These are phyloP conservation scores for Harpalus rufipes DNA, from an alignment of 2,888 invertebrate genomes.

Conservation along the genomic window DNA sequence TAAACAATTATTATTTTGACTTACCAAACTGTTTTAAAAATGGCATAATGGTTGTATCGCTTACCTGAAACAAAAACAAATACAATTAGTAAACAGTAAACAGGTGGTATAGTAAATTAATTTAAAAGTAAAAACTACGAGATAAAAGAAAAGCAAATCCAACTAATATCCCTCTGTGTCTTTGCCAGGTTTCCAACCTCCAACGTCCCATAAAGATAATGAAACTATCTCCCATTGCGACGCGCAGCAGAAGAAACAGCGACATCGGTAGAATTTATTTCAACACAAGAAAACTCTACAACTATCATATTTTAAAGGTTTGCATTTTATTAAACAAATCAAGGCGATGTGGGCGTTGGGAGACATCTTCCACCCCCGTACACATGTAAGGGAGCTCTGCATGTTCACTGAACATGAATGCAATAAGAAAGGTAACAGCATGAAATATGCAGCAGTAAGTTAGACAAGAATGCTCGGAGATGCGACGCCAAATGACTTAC, in stretches of 20 bases:
- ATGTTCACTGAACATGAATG: conserved; percentile 64
- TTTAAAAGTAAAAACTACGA: not conserved
- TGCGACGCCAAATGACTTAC: conserved; percentile 60
- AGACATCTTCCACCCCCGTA: conserved; percentile 32
- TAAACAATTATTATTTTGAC: not conserved
- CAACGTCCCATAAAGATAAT: conserved; percentile 45
- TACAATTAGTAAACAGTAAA: not conserved
- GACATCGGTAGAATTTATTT: conserved; percentile 56
- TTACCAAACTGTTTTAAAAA: conserved; percentile 4
- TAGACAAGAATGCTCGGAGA: conserved; percentile 62
- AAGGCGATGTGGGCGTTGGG: conserved; percentile 24
- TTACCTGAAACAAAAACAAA: conserved; percentile 55
- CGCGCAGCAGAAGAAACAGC: not conserved
- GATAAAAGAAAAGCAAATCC: not conserved
- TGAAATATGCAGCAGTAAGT: conserved; percentile 64
- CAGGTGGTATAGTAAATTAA: not conserved
- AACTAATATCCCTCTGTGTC: conserved; percentile 11
- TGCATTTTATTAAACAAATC: conserved; percentile 65
- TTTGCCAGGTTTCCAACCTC: conserved; percentile 24
- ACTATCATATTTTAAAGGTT: conserved; percentile 54
- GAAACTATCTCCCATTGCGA: conserved; percentile 57
- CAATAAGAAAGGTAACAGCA: conserved; percentile 65
- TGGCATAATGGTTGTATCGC: not conserved
- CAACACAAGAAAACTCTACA: conserved; percentile 43
- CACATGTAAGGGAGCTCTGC: conserved; percentile 47